These are phyloP conservation scores for Pterostichus niger DNA, from an alignment of 2,888 invertebrate genomes.

Conservation along the genomic window DNA sequence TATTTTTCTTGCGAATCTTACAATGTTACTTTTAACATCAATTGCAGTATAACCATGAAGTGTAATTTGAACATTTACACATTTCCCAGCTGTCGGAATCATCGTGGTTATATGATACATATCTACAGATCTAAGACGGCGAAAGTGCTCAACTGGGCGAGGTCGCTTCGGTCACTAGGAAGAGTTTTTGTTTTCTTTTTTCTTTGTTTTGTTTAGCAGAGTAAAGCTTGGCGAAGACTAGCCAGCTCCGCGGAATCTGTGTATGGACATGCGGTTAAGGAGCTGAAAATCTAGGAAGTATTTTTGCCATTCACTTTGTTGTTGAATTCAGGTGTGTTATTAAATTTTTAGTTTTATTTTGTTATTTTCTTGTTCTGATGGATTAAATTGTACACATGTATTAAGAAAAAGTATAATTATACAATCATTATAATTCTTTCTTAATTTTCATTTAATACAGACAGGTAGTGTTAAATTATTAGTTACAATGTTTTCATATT, in stretches of 20 bases:
- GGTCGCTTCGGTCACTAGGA: conserved; percentile 63
- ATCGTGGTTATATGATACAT: conserved; percentile 57
- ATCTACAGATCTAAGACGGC: conserved; percentile 57
- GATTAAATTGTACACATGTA: background rate
- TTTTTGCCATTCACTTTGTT: conserved; percentile 1
- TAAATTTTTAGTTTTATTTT: background rate
- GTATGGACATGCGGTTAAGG: background rate
- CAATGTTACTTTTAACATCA: background rate
- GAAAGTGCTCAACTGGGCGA: conserved; percentile 62
- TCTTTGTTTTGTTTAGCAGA: conserved; percentile 10
- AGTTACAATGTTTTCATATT: too few species aligned
- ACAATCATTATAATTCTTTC: too few species aligned
- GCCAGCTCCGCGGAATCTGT: background rate
- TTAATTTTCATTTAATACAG: too few species aligned
- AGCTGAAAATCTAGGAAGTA: conserved; percentile 18
- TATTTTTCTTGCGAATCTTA: background rate
- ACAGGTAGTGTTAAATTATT: too few species aligned
- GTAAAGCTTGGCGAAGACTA: conserved; percentile 36
- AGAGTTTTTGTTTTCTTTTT: conserved; percentile 53
- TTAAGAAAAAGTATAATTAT: too few species aligned
- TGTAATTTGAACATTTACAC: conserved; percentile 49
- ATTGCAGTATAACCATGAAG: conserved; percentile 17
- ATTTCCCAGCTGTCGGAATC: conserved; percentile 52
- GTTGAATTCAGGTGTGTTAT: background rate
- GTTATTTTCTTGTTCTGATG: background rate